phyloP scores from a whole-genome alignment of 2,113 vertebrate genomes.

The Ochotona princeps region DNA sequence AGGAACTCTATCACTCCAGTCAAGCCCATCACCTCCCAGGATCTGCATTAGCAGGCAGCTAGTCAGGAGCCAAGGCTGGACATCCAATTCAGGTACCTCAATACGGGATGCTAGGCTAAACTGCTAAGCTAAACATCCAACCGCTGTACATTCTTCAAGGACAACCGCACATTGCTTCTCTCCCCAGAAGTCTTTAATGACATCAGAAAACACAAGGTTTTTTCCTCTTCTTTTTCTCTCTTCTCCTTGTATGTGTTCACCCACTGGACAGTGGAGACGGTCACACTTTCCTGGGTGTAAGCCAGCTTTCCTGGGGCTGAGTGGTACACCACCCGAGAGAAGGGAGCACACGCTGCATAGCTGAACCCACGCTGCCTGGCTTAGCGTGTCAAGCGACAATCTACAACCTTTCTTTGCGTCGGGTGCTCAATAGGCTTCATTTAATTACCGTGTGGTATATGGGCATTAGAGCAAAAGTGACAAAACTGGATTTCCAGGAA shows the following conservation, averaged over 20 bases:
- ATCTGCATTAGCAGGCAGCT: too few species aligned
- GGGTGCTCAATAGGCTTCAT: too few species aligned
- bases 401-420: too few species aligned
- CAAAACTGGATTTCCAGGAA: too few species aligned
- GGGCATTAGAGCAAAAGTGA: too few species aligned
- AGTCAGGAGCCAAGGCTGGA: too few species aligned
- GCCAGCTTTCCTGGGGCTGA: background rate
- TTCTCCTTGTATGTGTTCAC: constrained; percentile 14
- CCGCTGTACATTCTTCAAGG: constrained; percentile 27
- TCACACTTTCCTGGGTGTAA: background rate
- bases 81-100: too few species aligned
- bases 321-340: background rate
- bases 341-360: background rate
- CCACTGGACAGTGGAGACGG: background rate
- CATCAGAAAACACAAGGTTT: constrained; percentile 25
- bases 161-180: background rate
- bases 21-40: too few species aligned
- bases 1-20: too few species aligned
- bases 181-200: background rate
- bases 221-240: background rate
- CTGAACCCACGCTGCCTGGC: background rate
- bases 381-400: too few species aligned
- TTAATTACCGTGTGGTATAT: too few species aligned
- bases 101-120: too few species aligned
- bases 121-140: background rate